Percentiles rank a stretch among this genome's conserved stretches.
Evolutionary conservation across 2,888 invertebrate species (phyloP).

Genomic region (Argynnis bischoffii): DNA sequence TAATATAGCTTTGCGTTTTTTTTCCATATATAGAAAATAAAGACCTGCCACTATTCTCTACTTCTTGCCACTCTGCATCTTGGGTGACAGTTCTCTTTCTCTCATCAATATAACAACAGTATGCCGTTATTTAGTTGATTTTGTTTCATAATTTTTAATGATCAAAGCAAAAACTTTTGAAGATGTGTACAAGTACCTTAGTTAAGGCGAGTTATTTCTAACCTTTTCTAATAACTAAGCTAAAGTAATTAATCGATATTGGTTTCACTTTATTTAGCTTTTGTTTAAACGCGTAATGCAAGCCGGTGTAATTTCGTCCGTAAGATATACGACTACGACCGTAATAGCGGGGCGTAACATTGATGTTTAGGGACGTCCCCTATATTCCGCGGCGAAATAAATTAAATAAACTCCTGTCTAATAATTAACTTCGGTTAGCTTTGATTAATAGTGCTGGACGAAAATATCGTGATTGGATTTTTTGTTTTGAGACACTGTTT

Average conservation of each 20-base stretch:
- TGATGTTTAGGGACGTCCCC: slow-evolving; percentile 57
- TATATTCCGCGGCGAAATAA: slow-evolving; percentile 57
- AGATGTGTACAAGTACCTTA: no score
- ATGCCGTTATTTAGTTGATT: no score
- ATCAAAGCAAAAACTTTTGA: no score
- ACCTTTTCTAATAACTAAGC: background rate
- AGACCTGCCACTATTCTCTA: no score
- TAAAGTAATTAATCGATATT: slow-evolving; percentile 1
- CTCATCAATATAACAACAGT: no score
- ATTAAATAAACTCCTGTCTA: slow-evolving; percentile 63
- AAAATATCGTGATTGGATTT: slow-evolving; percentile 27
- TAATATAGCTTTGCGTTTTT: no score
- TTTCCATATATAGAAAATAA: no score
- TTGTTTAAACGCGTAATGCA: slow-evolving; percentile 58
- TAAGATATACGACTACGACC: slow-evolving; percentile 49
- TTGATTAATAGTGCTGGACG: slow-evolving; percentile 52
- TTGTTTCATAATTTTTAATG: no score
- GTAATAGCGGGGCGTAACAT: slow-evolving; percentile 60
- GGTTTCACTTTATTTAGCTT: slow-evolving; percentile 47
- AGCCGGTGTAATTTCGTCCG: slow-evolving; percentile 55
- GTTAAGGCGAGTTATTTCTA: background rate
- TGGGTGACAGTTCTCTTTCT: no score
- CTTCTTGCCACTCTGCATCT: no score
- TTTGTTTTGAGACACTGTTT: background rate
- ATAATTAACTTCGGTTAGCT: slow-evolving; percentile 60